These are phyloP conservation scores for Polydrusus pterygomalis DNA, from an alignment of 2,888 invertebrate species.

Conservation along the genomic window DNA sequence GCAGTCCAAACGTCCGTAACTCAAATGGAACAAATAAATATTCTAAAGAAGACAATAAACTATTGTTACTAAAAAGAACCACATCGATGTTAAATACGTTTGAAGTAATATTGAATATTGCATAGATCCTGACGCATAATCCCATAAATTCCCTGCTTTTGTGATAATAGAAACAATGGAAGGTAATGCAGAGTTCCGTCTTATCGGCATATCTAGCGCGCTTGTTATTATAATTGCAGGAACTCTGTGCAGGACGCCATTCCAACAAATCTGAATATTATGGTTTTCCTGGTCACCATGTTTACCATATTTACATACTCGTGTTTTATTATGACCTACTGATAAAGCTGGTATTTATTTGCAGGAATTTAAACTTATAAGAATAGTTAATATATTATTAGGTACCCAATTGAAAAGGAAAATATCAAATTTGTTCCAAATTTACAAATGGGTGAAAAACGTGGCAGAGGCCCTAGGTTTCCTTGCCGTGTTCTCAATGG, in stretches of 20 bases:
- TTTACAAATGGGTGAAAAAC: too few relatives aligned
- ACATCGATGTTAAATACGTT: slow-evolving; percentile 20
- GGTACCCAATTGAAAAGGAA: too few relatives aligned
- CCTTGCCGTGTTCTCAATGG: too few relatives aligned
- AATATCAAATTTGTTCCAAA: too few relatives aligned
- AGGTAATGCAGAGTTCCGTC: slow-evolving; percentile 19
- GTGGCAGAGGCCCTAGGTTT: too few relatives aligned
- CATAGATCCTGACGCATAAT: slow-evolving; percentile 37
- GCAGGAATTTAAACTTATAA: background rate
- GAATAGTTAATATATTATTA: background rate
- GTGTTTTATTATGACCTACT: slow-evolving; percentile 43
- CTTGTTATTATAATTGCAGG: slow-evolving; percentile 55
- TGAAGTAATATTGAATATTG: slow-evolving; percentile 50
- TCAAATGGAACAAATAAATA: background rate
- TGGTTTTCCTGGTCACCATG: slow-evolving; percentile 42
- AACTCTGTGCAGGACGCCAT: slow-evolving; percentile 28
- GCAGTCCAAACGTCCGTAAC: background rate
- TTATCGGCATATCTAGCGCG: slow-evolving; percentile 48
- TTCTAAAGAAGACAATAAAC: slow-evolving; percentile 28
- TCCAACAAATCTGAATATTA: slow-evolving; percentile 50
- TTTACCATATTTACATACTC: slow-evolving; percentile 52
- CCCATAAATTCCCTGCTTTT: slow-evolving; percentile 42
- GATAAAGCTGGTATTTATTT: slow-evolving; percentile 49
- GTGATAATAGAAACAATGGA: slow-evolving; percentile 54
- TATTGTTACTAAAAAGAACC: background rate